These are phyloP conservation scores for Scalopus aquaticus DNA, from an alignment of 2,113 vertebrate genomes.

Conservation along the genomic window DNA sequence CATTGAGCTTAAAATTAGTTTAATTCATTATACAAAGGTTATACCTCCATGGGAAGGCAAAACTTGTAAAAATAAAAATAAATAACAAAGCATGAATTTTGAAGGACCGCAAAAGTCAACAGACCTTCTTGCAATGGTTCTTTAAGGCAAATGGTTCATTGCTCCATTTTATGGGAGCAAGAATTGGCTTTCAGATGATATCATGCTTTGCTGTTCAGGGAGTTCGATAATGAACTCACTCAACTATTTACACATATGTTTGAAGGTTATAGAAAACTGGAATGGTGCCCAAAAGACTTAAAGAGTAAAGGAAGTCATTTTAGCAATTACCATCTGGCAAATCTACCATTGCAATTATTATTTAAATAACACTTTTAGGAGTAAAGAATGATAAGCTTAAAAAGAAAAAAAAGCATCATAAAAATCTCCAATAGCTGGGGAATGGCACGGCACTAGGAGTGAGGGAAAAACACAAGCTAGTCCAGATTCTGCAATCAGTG, in stretches of 20 bases:
- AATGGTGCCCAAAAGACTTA: conserved; percentile 70
- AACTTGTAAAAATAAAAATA: conserved; percentile 44
- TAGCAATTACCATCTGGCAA: conserved; percentile 73
- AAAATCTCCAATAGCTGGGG: background rate
- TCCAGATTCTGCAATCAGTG: background rate
- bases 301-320: conserved; percentile 70
- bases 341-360: conserved; percentile 65
- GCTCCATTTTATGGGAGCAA: conserved; percentile 54
- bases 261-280: conserved; percentile 74
- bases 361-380: conserved; percentile 63
- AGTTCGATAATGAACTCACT: conserved; percentile 73
- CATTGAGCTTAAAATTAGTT: background rate
- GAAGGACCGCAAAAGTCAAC: background rate
- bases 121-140: background rate
- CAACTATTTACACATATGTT: conserved; percentile 76
- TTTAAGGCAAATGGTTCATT: conserved; percentile 60
- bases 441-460: background rate
- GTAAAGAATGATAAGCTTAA: conserved; percentile 22
- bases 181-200: conserved; percentile 20
- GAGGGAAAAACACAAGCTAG: background rate
- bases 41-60: background rate
- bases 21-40: background rate
- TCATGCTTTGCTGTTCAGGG: conserved; percentile 65
- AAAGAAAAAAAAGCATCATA: conserved; percentile 17
- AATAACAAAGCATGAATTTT: conserved; percentile 21